Conservation (phyloP, 1,140 invertebrate species). For the Psilanteris sp. region DNA sequence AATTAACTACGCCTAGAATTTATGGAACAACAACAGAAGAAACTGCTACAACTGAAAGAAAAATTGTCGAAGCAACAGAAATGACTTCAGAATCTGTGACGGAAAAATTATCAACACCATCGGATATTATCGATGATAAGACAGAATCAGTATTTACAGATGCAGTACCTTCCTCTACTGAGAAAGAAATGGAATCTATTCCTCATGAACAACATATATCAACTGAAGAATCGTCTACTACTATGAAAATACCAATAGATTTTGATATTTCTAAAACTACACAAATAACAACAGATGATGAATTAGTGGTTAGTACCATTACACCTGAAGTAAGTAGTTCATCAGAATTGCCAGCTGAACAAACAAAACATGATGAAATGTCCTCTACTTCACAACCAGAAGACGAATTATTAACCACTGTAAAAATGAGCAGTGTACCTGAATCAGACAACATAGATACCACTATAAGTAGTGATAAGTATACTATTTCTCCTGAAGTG, state of each 20-base stretch:
- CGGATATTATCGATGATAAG: background rate
- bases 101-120: constrained; percentile 13
- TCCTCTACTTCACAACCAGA: too few relatives aligned
- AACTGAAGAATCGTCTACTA: constrained; percentile 37
- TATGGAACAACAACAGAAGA: constrained; percentile 12
- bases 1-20: background rate
- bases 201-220: constrained; percentile 28
- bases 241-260: too few relatives aligned
- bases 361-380: too few relatives aligned
- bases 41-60: constrained; percentile 27
- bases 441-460: too few relatives aligned
- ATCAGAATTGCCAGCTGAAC: too few relatives aligned
- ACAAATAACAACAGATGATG: too few relatives aligned
- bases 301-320: too few relatives aligned
- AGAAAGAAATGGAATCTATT: constrained; percentile 33
- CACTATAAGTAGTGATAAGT: constrained; percentile 32
- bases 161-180: constrained; percentile 6
- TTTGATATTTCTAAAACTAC: too few relatives aligned
- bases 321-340: too few relatives aligned
- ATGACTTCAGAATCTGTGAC: constrained; percentile 16
- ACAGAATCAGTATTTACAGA: constrained; percentile 7
- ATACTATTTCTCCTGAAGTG: constrained; percentile 38
- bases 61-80: constrained; percentile 15
- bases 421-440: too few relatives aligned
- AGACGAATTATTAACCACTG: too few relatives aligned